Percentiles rank a stretch among this genome's conserved stretches.
phyloP scores from a whole-genome alignment of 2,113 vertebrate genomes.

The Tiliqua scincoides region DNA sequence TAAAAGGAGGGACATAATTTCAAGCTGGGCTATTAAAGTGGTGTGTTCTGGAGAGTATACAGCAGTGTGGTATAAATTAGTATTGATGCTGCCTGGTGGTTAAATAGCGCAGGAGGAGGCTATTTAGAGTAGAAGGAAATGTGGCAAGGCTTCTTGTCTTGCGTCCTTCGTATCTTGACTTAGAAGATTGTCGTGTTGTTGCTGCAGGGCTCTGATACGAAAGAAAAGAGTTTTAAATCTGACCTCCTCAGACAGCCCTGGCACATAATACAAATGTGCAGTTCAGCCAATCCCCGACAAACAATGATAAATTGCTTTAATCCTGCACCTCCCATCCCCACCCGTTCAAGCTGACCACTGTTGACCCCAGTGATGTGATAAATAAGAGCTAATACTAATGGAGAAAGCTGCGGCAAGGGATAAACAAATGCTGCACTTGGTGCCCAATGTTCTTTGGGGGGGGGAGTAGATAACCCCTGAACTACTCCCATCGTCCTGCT shows the following conservation, averaged over 20 bases:
- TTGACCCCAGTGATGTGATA: constrained; percentile 48
- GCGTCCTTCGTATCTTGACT: constrained; percentile 43
- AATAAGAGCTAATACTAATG: constrained; percentile 46
- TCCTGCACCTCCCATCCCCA: background rate
- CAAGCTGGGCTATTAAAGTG: background rate
- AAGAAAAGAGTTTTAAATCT: constrained; percentile 7
- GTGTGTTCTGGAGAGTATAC: rapidly evolving
- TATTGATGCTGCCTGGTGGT: background rate
- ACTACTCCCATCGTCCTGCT: background rate
- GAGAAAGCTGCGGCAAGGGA: constrained; percentile 13
- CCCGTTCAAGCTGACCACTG: background rate
- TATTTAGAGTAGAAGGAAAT: constrained; percentile 30
- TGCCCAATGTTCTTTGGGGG: background rate
- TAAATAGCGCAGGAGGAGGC: background rate
- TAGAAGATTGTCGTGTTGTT: background rate
- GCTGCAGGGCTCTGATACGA: background rate
- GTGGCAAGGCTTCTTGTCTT: constrained; percentile 31
- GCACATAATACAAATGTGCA: background rate
- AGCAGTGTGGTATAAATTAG: constrained; percentile 1
- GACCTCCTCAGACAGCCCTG: constrained; percentile 26
- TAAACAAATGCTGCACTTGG: constrained; percentile 24
- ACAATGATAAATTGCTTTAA: constrained; percentile 18
- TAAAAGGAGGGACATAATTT: background rate
- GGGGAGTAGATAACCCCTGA: background rate
- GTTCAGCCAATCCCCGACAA: constrained; percentile 35